Evolutionary conservation across 2,888 invertebrate species (phyloP), one percentile per base, ranked within the genome.

Genomic region (Falcaria lacertinaria): DNA sequence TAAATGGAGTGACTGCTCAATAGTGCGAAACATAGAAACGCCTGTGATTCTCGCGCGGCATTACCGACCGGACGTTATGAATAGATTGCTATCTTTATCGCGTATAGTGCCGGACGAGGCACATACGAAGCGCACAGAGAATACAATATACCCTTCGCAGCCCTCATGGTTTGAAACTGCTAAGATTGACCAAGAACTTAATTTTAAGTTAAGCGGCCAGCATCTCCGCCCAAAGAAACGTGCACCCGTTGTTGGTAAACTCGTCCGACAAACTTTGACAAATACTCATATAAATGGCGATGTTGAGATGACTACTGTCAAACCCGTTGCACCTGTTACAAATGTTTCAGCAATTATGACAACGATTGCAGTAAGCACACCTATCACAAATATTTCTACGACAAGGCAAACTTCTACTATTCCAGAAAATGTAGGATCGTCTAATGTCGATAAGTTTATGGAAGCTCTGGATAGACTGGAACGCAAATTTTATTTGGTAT

Each of bases 401-500:
- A 28, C 11, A 3, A 1, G 7, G 28, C 28, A 28, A 7, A 2
- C 11, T 2, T 28, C 28, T 8, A 28, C 28, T 7, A 2, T 28
- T 28, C 37, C 37, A 15, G 37, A 22, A 36, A 19, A 22, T 22
- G 19, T 22, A 8, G 7, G n/a, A 19, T 19, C n/a, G 1, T 13
- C n/a, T 22, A 14, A 22, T 13, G 1, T 48, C 2, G 32, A 47
- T 22, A 38, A 19, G 25, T 54, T 50, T 37, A 34, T 25, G n/a
- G 35, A 42, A 38, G 54, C 62, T n/a, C 50, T 78, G 22, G 66
- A 73, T 33, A 34, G 50, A 28, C 59, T 78, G 25, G 69, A 78
- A 42, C 58, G 64, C 28, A 64, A 59, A 43, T 69, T 77, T 50
- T 76, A 71, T 48, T 39, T 48, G 62, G 77, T 76, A 58, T 61